Evolutionary conservation across 1,140 invertebrate species (phyloP), one percentile per base, ranked within the genome.

Genomic region (Sycophaga agraensis): DNA sequence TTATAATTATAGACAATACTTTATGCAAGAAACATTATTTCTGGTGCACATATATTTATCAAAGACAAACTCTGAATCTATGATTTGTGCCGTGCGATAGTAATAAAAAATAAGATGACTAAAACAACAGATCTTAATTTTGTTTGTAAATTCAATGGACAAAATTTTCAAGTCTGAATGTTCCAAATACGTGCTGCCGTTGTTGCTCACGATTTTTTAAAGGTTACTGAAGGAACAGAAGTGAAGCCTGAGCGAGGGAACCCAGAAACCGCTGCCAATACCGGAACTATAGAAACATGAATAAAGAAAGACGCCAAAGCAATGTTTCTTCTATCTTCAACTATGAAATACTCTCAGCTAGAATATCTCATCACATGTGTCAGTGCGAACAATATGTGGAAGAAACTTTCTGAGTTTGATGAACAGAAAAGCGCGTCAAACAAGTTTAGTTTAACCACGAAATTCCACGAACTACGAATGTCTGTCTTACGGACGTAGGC

Each of bases 401-500:
- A 22, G 19, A 46, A 58, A n/a, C 55, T 58, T 5, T 58, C 43
- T 0, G 24, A 28, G 2, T 48, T 58, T 6, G 28, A 35, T 39
- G 21, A 58, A 22, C 43, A 58, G 21, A 58, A 48, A 21, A 59
- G 42, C 31, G 58, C 51, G n/a, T 28, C 53, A 21, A 66, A 68
- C 22, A 66, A 66, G 22, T 19, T 66, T 4, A 39, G 34, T n/a
- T 19, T 67, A 0, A 51, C 59, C n/a, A 64, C 58, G 26, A 56
- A 48, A 26, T 69, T 66, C 46, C 66, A 69, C 26, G 59, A 63
- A 11, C 53, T 63, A 48, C 24, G 37, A 40, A 67, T 59, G 58
- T n/a, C 28, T 4, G 2, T 26, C 46, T 74, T 4, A 70, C 65
- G 56, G 59, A 64, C 39, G 40, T 64, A 22, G 56, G 28, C 2